phyloP scores from a whole-genome alignment of 2,888 invertebrate species.

The Macrosoma leucophasiata region DNA sequence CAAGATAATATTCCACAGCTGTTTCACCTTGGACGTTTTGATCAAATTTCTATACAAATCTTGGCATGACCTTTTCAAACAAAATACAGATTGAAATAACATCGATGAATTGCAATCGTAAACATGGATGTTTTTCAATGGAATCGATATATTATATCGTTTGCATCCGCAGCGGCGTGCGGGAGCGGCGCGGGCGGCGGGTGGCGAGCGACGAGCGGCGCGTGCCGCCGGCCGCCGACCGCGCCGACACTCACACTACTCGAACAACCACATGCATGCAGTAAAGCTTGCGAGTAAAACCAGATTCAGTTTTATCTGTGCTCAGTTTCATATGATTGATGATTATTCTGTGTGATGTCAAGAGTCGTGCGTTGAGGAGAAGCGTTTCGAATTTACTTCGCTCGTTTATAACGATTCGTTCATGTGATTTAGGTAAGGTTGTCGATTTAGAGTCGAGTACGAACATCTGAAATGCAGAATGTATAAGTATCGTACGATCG shows the following conservation, averaged over 20 bases:
- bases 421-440: constrained; percentile 68
- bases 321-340: constrained; percentile 73
- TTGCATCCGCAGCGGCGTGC: constrained; percentile 30
- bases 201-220: constrained; percentile 19
- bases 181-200: constrained; percentile 19
- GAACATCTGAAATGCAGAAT: constrained; percentile 68
- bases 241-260: constrained; percentile 60
- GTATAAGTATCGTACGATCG: constrained; percentile 60
- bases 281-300: constrained; percentile 75
- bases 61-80: no score
- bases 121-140: no score
- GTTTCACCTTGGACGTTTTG: no score
- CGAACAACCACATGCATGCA: constrained; percentile 73
- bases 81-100: no score
- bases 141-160: no score
- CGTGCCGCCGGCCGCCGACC: constrained; percentile 22
- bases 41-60: no score
- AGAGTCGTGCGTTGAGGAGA: constrained; percentile 76
- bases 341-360: constrained; percentile 72
- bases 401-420: constrained; percentile 53
- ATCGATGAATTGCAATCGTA: no score
- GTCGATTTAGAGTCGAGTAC: constrained; percentile 65
- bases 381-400: constrained; percentile 76
- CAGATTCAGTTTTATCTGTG: constrained; percentile 73
- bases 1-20: no score